These are phyloP conservation scores for Argentina silus DNA, from an alignment of 2,797 vertebrate genomes.

Conservation along the genomic window DNA sequence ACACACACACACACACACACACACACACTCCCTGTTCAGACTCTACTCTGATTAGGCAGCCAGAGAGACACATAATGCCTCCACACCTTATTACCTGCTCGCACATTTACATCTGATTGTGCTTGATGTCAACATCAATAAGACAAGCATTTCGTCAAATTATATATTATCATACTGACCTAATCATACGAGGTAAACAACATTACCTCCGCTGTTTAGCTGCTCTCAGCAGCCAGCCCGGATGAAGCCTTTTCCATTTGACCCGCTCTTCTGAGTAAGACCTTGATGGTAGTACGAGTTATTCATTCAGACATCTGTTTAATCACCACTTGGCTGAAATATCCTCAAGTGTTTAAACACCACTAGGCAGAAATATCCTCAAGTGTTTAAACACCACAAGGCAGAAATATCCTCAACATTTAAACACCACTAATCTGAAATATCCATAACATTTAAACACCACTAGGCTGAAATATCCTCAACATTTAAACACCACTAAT, in stretches of 20 bases:
- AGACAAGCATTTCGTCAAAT: too few relatives aligned
- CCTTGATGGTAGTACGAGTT: not conserved
- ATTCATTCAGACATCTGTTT: not conserved
- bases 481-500: too few relatives aligned
- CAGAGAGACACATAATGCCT: too few relatives aligned
- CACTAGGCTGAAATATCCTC: too few relatives aligned
- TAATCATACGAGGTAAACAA: not conserved
- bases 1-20: conserved; percentile 12
- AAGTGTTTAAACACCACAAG: too few relatives aligned
- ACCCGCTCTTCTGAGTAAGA: not conserved
- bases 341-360: not conserved
- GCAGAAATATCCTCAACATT: too few relatives aligned
- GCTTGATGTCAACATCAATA: not conserved
- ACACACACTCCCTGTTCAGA: too few relatives aligned
- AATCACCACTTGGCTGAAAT: not conserved
- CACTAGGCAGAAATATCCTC: too few relatives aligned
- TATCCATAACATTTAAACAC: too few relatives aligned
- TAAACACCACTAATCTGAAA: too few relatives aligned
- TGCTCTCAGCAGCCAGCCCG: not conserved
- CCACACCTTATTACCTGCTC: too few relatives aligned
- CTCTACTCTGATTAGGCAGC: too few relatives aligned
- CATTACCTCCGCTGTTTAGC: not conserved
- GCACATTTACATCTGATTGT: not conserved
- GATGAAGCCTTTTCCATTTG: not conserved
- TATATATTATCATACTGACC: not conserved